phyloP scores from a whole-genome alignment of 2,888 invertebrate species.

The Diabrotica balteata region DNA sequence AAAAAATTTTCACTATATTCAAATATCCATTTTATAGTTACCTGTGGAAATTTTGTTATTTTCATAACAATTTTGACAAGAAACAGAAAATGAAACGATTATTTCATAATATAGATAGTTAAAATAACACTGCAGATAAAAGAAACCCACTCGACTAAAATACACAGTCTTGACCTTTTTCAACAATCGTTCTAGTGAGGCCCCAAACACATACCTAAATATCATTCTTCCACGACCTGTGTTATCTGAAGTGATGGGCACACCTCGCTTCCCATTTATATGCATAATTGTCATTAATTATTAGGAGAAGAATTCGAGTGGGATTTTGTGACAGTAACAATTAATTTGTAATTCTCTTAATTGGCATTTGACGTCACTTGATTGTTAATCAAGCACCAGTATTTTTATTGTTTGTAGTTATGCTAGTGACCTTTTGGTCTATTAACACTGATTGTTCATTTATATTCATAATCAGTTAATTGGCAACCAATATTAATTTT shows the following conservation, averaged over 20 bases:
- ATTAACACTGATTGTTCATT: constrained; percentile 49
- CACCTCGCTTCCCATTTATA: constrained; percentile 1
- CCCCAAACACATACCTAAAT: not conserved
- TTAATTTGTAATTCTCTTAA: constrained; percentile 47
- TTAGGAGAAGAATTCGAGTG: constrained; percentile 19
- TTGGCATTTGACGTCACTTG: constrained; percentile 49
- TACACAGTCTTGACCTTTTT: not conserved
- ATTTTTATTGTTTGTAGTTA: constrained; percentile 44
- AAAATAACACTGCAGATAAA: too few relatives aligned
- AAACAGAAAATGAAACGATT: too few relatives aligned
- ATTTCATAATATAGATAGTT: too few relatives aligned
- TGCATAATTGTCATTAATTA: not conserved
- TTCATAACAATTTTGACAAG: too few relatives aligned
- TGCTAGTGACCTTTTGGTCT: constrained; percentile 49
- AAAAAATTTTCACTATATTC: too few relatives aligned
- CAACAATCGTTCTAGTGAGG: not conserved
- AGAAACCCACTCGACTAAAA: too few relatives aligned
- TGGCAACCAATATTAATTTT: constrained; percentile 11
- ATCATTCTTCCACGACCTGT: not conserved
- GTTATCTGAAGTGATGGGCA: not conserved
- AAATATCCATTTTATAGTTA: too few relatives aligned
- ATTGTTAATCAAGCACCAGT: constrained; percentile 46
- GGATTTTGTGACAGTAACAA: constrained; percentile 33
- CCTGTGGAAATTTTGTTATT: too few relatives aligned
- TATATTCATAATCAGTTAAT: constrained; percentile 45